Evolutionary conservation across 2,888 invertebrate species (phyloP).

Genomic region (Petrolisthes manimaculis): DNA sequence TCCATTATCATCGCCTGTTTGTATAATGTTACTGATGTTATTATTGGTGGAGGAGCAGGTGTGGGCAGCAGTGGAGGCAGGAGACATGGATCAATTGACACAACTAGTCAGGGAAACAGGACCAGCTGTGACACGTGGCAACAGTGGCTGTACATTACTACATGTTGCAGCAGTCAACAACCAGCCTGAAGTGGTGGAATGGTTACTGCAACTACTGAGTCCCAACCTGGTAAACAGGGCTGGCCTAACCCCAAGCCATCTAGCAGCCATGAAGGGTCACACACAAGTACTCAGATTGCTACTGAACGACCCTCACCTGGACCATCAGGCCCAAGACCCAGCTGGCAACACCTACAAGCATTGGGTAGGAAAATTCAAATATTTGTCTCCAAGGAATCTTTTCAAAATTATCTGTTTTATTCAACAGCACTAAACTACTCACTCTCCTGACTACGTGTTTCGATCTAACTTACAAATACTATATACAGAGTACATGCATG

Average conservation of each 20-base stretch:
- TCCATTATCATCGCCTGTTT: no score
- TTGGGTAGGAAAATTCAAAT: neutral
- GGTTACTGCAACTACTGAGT: slow-evolving; percentile 37
- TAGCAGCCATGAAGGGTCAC: slow-evolving; percentile 43
- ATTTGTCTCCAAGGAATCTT: neutral
- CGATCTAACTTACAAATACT: neutral
- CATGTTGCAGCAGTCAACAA: slow-evolving; percentile 40
- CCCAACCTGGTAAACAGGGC: slow-evolving; percentile 38
- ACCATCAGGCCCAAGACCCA: slow-evolving; percentile 29
- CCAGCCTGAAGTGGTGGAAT: slow-evolving; percentile 19
- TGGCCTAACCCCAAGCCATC: slow-evolving; percentile 42
- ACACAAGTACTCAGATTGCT: slow-evolving; percentile 31
- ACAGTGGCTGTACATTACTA: slow-evolving; percentile 27
- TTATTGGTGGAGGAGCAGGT: neutral
- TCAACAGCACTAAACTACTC: neutral
- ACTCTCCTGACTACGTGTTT: neutral
- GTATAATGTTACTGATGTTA: neutral
- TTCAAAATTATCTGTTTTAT: neutral
- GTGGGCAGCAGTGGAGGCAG: neutral
- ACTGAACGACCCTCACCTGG: slow-evolving; percentile 13
- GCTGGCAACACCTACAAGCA: slow-evolving; percentile 28
- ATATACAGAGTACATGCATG: neutral
- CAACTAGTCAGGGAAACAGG: slow-evolving; percentile 27
- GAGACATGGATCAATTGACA: neutral
- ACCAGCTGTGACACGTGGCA: slow-evolving; percentile 11